Percentiles rank a stretch among this genome's conserved stretches.
These are phyloP conservation scores for Neodon shergylaensis DNA, from an alignment of 2,113 vertebrate species.

Conservation along the genomic window DNA sequence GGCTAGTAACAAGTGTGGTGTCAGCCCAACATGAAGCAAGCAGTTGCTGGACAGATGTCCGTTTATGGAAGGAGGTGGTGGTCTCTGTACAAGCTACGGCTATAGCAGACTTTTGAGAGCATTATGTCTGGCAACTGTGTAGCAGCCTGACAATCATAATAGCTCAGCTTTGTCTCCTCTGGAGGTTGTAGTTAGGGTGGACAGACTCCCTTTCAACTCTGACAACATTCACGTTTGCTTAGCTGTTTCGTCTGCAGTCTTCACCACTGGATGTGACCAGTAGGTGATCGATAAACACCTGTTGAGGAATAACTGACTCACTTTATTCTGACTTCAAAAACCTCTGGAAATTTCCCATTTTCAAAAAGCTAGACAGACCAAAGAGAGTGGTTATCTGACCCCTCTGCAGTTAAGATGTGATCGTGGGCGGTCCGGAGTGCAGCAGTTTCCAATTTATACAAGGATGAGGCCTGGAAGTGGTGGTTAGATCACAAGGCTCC, in stretches of 20 bases:
- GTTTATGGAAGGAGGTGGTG: background rate
- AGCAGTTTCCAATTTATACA: background rate
- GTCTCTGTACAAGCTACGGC: background rate
- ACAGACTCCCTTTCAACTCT: background rate
- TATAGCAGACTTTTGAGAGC: background rate
- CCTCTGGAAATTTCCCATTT: background rate
- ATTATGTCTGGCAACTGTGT: background rate
- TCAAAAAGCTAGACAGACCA: background rate
- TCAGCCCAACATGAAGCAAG: background rate
- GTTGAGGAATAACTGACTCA: background rate
- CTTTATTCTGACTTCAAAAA: background rate
- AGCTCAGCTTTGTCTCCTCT: background rate
- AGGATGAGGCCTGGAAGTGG: background rate
- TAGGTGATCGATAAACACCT: background rate
- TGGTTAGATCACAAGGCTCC: background rate
- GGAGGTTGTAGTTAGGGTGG: background rate
- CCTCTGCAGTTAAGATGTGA: background rate
- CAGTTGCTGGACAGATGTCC: background rate
- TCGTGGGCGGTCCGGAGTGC: background rate
- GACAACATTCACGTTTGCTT: background rate
- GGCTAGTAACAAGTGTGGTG: background rate
- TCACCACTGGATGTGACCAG: background rate
- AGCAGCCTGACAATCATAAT: background rate
- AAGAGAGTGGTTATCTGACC: background rate
- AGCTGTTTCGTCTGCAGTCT: background rate